Base-by-base conservation (phyloP, 2,888 invertebrate species). In the Norana najaformis region DNA sequence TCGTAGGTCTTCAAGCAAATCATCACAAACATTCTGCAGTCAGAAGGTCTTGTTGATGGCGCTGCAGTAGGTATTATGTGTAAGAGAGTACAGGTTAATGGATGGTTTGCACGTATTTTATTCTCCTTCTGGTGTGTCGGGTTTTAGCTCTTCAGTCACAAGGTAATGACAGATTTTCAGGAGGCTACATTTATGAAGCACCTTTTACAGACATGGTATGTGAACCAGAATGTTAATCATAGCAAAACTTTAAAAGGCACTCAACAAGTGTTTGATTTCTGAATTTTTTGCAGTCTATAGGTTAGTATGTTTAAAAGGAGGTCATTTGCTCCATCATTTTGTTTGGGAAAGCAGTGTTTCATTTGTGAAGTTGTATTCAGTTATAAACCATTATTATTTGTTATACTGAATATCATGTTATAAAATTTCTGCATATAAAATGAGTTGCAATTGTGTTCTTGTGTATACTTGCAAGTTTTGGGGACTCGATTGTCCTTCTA, bases 21-120 rank as follows among this genome's bases (percentile, higher is more conserved):
- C 37, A 23, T 85, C 36, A 85, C 37, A 37, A 23, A 85, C 36
- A 85, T 85, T 85, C 18, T 85, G 85, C 34, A 35, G 36, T 35
- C 85, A 6, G 85, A 37, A 85, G 36, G 85, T 85, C 85, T 85
- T 5, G 23, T 85, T 20, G 85, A 85, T 85, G 85, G 85, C 30
- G 4, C 37, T 36, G 85, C 85, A 85, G 85, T 85, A 37, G 23
- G 85, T 85, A 85, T 83, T 34, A 34, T 47, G 47, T 47, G 47
- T 18, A 47, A 47, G 47, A 47, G 47, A 18, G 47, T 18, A 16
- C 11, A 18, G n/a, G n/a, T n/a, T n/a, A n/a, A n/a, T n/a, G n/a
- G 18, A 47, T 14, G 30, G 11, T 53, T 53, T 53, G 23, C 4
- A 30, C 53, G 30, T 53, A 53, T 53, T 53, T 53, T 53, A 23